Evolutionary conservation across 2,888 invertebrate genomes (phyloP), one percentile per base, ranked within the genome.

Genomic region (Allacma fusca): DNA sequence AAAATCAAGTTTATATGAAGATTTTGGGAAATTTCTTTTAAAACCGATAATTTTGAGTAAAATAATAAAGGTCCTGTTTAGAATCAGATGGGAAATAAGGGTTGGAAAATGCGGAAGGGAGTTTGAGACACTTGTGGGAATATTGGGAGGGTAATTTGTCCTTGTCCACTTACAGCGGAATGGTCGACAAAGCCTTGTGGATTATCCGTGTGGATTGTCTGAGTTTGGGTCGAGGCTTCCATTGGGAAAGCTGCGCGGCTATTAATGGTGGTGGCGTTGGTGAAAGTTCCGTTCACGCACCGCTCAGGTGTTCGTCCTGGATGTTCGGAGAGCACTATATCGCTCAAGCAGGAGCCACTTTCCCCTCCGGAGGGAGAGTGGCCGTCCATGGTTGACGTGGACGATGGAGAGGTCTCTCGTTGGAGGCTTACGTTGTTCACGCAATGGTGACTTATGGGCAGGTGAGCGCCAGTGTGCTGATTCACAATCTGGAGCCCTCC

Each of bases 181-280:
- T 82, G 83, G 64, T 83, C 83, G 69, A 82, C 83, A 80, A 81
- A 81, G 78, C 78, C 81, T 77, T 70, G 67, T 19, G 78, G 76
- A 21, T 70, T 81, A 75, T 76, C 78, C 23, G 68, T 70, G 21
- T 40, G 68, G 57, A 67, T 28, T 40, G 59, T 69, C 75, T 80
- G 79, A 67, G 83, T 83, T 80, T 83, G 83, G 1, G 83, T 83
- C 19, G 83, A 82, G 9, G 81, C 83, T 78, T 83, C 83, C 83
- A 83, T 83, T 29, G 83, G 82, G 44, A 80, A 82, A 44, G 81
- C 81, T 23, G 78, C 57, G 62, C 76, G 44, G 43, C 79, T n/a
- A n/a, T n/a, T 69, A 34, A 62, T 62, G 7, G 80, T 64, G 65
- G 44, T 28, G 34, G n/a, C 23, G 69, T 28, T 40, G 29, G 26